phyloP scores from a whole-genome alignment of 2,888 invertebrate genomes.

The Euplagia quadripunctaria region DNA sequence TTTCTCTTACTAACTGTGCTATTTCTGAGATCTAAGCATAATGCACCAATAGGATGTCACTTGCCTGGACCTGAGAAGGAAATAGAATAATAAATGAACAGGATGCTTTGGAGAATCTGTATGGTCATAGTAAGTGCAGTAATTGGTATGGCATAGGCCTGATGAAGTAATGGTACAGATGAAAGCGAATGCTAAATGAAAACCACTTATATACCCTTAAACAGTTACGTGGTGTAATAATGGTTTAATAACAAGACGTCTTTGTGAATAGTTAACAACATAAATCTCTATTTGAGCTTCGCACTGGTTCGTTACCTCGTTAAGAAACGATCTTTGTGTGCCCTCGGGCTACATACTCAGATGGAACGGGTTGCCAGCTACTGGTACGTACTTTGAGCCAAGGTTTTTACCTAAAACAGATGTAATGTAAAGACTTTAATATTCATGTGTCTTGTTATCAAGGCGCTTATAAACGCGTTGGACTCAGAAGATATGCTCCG shows the following conservation, averaged over 20 bases:
- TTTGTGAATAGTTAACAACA: slow-evolving; percentile 46
- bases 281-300: slow-evolving; percentile 28
- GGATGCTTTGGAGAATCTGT: background rate
- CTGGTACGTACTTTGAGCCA: too few species aligned
- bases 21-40: too few species aligned
- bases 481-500: too few species aligned
- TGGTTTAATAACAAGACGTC: slow-evolving; percentile 19
- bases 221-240: background rate
- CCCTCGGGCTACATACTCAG: background rate
- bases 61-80: too few species aligned
- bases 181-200: slow-evolving; percentile 1
- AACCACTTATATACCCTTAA: background rate
- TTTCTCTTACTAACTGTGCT: too few species aligned
- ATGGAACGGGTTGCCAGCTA: background rate
- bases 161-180: background rate
- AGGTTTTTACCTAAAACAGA: background rate
- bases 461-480: too few species aligned
- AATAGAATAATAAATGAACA: too few species aligned
- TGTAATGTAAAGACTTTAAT: too few species aligned
- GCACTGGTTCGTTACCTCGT: slow-evolving; percentile 19
- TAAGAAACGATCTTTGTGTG: background rate
- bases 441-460: too few species aligned
- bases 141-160: background rate
- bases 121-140: background rate
- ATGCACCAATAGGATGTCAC: too few species aligned